A percentile compares a stretch with the other conserved stretches of the same genome.
These are phyloP conservation scores for Zhuqinia jingwanae DNA, from an alignment of 2,888 invertebrate species.

Conservation along the genomic window DNA sequence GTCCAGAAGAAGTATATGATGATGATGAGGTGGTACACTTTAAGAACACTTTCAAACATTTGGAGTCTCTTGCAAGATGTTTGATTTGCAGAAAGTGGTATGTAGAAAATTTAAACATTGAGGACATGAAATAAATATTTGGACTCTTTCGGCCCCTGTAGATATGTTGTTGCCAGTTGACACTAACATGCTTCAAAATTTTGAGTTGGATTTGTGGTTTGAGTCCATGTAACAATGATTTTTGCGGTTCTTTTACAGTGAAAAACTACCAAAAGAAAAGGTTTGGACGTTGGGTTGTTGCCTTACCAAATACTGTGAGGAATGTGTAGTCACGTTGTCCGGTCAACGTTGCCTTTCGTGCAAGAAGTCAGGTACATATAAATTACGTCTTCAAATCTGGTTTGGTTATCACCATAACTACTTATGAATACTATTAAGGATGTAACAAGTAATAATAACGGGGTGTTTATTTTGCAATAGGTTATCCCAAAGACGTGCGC, in stretches of 20 bases:
- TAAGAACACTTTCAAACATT: background rate
- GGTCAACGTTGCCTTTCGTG: background rate
- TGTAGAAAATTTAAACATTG: background rate
- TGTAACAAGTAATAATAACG: no score
- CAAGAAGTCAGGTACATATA: no score
- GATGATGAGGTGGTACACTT: background rate
- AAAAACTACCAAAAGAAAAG: background rate
- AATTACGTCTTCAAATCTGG: no score
- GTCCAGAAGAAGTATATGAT: background rate
- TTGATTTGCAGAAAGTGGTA: background rate
- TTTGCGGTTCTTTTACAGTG: background rate
- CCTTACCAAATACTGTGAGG: background rate
- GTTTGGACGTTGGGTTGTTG: constrained; percentile 17
- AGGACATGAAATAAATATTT: no score
- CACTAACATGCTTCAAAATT: no score
- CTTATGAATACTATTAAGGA: no score
- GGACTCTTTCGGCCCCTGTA: no score
- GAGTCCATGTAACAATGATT: no score
- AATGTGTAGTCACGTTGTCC: background rate
- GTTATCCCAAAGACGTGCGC: background rate
- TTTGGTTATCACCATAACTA: no score
- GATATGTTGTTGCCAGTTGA: no score
- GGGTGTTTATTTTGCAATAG: background rate
- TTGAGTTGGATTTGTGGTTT: no score
- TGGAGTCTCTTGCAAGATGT: background rate